Evolutionary conservation across 1,140 invertebrate genomes (phyloP).

Genomic region (Ceratina australensis): DNA sequence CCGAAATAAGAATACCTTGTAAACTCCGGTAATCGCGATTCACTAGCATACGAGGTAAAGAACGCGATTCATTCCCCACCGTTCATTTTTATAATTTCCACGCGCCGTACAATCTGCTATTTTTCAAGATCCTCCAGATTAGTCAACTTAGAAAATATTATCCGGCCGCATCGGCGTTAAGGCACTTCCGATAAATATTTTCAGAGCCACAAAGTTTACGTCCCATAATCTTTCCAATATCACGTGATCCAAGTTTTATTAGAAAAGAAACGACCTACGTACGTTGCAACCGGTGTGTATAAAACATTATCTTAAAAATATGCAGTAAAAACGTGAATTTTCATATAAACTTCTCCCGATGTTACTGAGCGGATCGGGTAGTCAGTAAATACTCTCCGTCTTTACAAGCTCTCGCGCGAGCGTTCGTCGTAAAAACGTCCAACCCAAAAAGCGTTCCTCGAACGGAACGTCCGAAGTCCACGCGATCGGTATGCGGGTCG

Average conservation of each 20-base stretch:
- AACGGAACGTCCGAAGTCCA: neutral
- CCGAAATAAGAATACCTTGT: constrained; percentile 22
- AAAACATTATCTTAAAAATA: neutral
- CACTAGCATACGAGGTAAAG: neutral
- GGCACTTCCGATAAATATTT: neutral
- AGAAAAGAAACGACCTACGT: neutral
- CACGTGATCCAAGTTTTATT: neutral
- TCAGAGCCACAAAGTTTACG: neutral
- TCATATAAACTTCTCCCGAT: no score
- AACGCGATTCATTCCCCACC: neutral
- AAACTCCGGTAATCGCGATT: neutral
- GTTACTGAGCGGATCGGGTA: no score
- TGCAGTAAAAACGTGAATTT: no score
- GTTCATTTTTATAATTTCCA: neutral
- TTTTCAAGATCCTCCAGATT: no score
- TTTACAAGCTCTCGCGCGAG: no score
- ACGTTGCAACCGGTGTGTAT: neutral
- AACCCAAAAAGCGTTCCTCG: no score
- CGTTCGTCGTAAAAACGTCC: no score
- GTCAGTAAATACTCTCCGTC: no score
- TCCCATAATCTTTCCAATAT: neutral
- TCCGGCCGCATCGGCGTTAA: no score
- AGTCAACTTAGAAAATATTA: no score
- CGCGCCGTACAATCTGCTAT: no score
- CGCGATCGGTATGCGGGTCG: neutral